Base-by-base conservation (phyloP, 1,140 invertebrate genomes). In the Microplitis demolitor region DNA sequence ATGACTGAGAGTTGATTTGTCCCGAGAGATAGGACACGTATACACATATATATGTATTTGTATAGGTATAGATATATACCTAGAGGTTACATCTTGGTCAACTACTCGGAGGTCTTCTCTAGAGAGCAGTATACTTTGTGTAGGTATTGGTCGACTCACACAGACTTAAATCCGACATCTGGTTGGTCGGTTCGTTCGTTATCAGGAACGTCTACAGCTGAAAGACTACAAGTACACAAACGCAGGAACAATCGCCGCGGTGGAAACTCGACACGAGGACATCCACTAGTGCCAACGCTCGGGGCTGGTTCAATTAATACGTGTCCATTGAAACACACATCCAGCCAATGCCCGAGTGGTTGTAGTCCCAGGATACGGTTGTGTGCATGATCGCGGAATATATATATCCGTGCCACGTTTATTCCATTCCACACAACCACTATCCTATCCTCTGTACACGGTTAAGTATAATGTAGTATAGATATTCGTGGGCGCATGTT, bases 261-360 rank as follows among this genome's bases (percentile, higher is more conserved):
- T 81, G 79, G 83, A 84, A 85, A 83, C 83, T 84, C 82, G 81
- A 85, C 80, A 82, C 82, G 82, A 79, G 77, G 79, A 83, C 82
- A 85, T 85, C 79, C 77, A 83, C 83, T 77, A 84, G 79, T 83
- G 84, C 84, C 83, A 85, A 77, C 74, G 70, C 76, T 66, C 39
- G 78, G 67, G 74, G 78, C 74, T 73, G 79, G 78, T 78, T 80
- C 83, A 84, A 85, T 84, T 84, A 84, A 84, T 85, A 83, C 80
- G 80, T 77, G 81, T 85, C 84, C 78, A 78, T 82, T 83, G 76
- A 79, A 79, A 83, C 39, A 45, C 39, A 45, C 39, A 45, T 45
- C 39, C 39, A 45, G 39, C 39, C 39, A 11, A 45, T 24, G 24
- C 24, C 39, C 39, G 39, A 45, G 24, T 24, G 24, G 24, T 24